These are phyloP conservation scores for Anas platyrhynchos DNA, from an alignment of 2,113 vertebrate genomes.

Conservation along the genomic window DNA sequence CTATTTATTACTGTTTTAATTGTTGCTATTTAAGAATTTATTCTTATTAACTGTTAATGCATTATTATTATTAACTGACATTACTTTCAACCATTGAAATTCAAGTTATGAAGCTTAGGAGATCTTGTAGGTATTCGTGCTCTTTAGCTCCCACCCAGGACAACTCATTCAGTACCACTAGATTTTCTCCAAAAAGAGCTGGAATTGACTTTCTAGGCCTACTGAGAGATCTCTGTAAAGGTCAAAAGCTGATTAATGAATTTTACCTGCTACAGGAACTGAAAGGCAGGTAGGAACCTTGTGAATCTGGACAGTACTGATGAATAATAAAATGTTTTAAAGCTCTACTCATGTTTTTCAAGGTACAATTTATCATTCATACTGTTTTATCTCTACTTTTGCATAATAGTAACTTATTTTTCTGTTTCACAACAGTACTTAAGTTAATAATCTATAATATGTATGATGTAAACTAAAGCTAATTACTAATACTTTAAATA, in stretches of 20 bases:
- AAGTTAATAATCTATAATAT: neutral
- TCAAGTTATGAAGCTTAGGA: neutral
- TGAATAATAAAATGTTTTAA: neutral
- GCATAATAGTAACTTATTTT: neutral
- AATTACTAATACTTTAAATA: slow-evolving; percentile 15
- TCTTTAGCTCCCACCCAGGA: neutral
- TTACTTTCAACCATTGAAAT: neutral
- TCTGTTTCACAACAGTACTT: neutral
- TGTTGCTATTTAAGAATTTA: neutral
- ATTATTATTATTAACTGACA: neutral
- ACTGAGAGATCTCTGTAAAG: neutral
- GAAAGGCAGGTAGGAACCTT: neutral
- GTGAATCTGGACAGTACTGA: neutral
- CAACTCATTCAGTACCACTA: neutral
- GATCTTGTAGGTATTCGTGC: neutral
- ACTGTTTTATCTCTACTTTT: neutral
- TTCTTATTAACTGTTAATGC: neutral
- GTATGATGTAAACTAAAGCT: neutral
- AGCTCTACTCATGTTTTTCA: neutral
- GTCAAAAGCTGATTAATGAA: neutral
- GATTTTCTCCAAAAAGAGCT: neutral
- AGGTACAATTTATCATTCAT: neutral
- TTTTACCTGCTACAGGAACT: neutral
- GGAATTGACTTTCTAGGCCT: neutral
- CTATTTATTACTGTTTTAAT: neutral